Evolutionary conservation across 2,797 vertebrate species (phyloP).

Genomic region (Poeciliopsis gracilis): DNA sequence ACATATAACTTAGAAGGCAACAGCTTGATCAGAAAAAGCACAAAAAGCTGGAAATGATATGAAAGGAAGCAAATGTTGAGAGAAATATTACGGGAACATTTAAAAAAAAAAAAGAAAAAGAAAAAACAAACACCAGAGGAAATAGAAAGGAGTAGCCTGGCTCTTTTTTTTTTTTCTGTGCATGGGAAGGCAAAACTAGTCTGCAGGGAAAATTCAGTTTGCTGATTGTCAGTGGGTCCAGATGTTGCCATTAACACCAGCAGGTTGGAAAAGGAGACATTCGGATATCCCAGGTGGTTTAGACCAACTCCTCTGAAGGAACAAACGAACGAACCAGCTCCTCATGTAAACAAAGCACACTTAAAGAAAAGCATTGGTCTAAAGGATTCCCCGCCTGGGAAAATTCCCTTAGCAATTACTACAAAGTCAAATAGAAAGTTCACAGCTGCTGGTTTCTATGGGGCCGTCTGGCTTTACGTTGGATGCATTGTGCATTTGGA

Average conservation of each 20-base stretch:
- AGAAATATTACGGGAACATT: conserved; percentile 10
- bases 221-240: conserved; percentile 16
- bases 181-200: neutral
- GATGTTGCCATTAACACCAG: neutral
- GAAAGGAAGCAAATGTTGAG: neutral
- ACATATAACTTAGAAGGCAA: conserved; percentile 17
- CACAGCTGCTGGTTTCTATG: conserved; percentile 33
- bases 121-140: neutral
- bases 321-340: conserved; percentile 10
- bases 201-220: neutral
- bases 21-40: conserved; percentile 9
- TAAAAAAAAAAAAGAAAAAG: neutral
- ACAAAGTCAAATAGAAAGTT: conserved; percentile 26
- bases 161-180: conserved; percentile 10
- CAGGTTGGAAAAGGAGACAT: conserved; percentile 15
- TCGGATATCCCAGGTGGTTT: conserved; percentile 12
- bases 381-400: conserved; percentile 20
- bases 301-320: conserved; percentile 5
- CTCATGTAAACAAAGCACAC: conserved; percentile 43
- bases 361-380: conserved; percentile 19
- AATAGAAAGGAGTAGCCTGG: conserved; percentile 4
- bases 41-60: conserved; percentile 18
- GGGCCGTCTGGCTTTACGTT: conserved; percentile 26
- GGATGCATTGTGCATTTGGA: conserved; percentile 22
- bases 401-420: neutral